Conservation (phyloP, 2,888 invertebrate genomes). For the Tuberolachnus salignus region DNA sequence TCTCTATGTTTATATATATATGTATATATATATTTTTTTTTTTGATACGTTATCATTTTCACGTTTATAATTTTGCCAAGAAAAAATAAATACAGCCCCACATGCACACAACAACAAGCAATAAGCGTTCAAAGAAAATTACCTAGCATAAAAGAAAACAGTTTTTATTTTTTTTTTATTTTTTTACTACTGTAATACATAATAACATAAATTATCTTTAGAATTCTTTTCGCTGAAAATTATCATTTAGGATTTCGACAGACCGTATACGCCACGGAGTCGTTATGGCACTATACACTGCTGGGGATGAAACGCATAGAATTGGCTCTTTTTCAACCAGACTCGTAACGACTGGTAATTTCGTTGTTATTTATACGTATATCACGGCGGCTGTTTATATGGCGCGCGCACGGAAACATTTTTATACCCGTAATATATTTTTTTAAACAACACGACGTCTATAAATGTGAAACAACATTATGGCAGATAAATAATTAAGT, state of each 20-base stretch:
- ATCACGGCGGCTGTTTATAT: background rate
- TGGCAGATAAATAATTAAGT: background rate
- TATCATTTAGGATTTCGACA: conserved; percentile 1
- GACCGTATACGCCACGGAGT: background rate
- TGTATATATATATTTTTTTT: background rate
- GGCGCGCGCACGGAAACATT: too few species aligned
- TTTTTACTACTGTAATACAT: too few species aligned
- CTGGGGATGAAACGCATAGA: background rate
- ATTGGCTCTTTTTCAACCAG: background rate
- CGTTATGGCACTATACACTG: background rate
- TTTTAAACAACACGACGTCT: too few species aligned
- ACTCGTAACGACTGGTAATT: background rate
- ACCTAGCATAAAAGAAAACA: background rate
- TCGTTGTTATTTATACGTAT: background rate
- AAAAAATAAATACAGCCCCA: background rate
- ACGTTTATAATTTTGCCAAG: background rate
- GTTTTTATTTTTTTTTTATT: too few species aligned
- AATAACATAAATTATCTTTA: conserved; percentile 16
- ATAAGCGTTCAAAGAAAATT: too few species aligned
- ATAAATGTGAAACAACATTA: too few species aligned
- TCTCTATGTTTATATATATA: background rate
- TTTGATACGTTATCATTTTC: background rate
- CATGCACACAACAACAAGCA: background rate
- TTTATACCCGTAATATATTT: too few species aligned
- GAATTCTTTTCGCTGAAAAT: background rate